phyloP scores from a whole-genome alignment of 2,797 vertebrate genomes.

The Rousettus madagascariensis region DNA sequence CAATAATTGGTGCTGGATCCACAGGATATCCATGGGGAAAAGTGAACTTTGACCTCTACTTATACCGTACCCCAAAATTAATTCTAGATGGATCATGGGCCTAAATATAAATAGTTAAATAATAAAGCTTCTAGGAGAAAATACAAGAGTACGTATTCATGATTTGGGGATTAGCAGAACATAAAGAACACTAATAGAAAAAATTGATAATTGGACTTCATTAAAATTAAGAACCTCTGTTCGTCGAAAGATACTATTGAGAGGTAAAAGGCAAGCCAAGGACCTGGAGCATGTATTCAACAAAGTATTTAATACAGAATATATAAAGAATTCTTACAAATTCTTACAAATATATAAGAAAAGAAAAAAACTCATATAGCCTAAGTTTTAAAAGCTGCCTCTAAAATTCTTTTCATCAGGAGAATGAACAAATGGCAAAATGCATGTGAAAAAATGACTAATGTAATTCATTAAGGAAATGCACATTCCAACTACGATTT shows the following conservation, averaged over 20 bases:
- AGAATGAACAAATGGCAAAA: background rate
- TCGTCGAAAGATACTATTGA: background rate
- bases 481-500: background rate
- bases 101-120: slow-evolving; percentile 21
- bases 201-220: background rate
- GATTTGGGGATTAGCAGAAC: background rate
- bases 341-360: background rate
- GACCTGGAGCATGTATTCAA: background rate
- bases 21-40: background rate
- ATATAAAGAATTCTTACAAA: background rate
- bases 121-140: background rate
- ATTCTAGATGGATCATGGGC: background rate
- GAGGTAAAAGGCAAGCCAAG: background rate
- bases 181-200: background rate
- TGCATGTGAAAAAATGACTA: background rate
- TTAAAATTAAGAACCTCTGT: background rate
- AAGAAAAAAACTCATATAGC: background rate
- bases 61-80: background rate
- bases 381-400: background rate
- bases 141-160: background rate
- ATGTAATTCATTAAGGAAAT: background rate
- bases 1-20: background rate
- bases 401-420: background rate
- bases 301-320: background rate
- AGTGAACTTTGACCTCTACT: background rate